Evolutionary conservation across 2,888 invertebrate species (phyloP).

Genomic region (Synanthedon tipuliformis): DNA sequence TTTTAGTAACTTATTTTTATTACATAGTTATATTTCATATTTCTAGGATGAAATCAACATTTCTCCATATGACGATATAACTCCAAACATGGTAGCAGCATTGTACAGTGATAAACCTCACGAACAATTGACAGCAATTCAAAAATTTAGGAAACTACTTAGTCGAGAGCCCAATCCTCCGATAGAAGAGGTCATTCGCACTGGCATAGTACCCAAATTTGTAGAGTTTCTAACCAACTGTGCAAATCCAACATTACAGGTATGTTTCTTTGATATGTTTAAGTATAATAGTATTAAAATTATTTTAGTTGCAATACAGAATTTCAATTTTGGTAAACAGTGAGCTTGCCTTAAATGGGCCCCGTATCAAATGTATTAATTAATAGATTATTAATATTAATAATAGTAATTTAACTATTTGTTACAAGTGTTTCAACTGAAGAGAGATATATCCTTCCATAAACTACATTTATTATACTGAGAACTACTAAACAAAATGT

Average conservation of each 20-base stretch:
- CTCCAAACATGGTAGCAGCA: constrained; percentile 86
- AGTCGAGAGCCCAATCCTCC: constrained; percentile 97
- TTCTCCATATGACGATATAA: constrained; percentile 69
- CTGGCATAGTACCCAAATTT: constrained; percentile 94
- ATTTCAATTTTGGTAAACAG: neutral
- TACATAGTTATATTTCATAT: neutral
- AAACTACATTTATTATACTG: too few species aligned
- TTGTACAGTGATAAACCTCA: constrained; percentile 81
- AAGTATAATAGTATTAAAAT: neutral
- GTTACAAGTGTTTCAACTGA: too few species aligned
- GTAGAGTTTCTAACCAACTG: constrained; percentile 89
- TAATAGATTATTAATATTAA: too few species aligned
- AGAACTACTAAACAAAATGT: too few species aligned
- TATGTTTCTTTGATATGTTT: constrained; percentile 29
- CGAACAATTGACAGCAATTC: constrained; percentile 87
- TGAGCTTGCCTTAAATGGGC: too few species aligned
- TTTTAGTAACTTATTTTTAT: constrained; percentile 1
- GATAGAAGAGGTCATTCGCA: constrained; percentile 94
- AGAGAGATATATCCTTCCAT: too few species aligned
- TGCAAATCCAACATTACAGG: constrained; percentile 87
- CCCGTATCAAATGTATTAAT: too few species aligned
- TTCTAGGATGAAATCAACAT: constrained; percentile 62
- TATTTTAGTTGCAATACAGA: neutral
- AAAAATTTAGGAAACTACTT: constrained; percentile 92
- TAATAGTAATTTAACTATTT: too few species aligned